Conservation (phyloP, 2,113 vertebrate genomes). For the Vulpes ferrilata region DNA sequence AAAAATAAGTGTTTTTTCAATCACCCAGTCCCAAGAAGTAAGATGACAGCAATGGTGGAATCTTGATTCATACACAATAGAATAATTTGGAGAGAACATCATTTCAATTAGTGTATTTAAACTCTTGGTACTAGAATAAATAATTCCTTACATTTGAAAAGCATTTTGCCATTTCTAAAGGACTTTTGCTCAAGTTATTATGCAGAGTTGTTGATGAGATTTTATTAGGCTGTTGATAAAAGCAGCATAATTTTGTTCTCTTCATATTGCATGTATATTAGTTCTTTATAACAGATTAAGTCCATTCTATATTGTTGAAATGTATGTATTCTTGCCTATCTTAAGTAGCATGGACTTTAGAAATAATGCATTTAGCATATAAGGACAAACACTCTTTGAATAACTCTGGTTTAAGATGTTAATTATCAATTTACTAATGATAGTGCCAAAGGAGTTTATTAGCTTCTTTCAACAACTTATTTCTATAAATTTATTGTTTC, state of each 20-base stretch:
- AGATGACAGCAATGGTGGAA: background rate
- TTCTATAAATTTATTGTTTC: conserved; percentile 4
- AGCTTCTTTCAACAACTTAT: background rate
- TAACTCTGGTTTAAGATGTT: background rate
- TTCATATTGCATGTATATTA: background rate
- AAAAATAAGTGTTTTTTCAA: conserved; percentile 41
- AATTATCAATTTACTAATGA: background rate
- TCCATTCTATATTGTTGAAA: background rate
- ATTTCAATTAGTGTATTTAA: conserved; percentile 10
- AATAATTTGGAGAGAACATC: conserved; percentile 47
- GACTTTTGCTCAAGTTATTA: conserved; percentile 18
- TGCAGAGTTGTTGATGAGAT: conserved; percentile 7
- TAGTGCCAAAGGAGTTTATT: background rate
- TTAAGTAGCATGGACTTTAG: background rate
- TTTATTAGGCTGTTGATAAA: conserved; percentile 45
- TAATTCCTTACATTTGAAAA: conserved; percentile 42
- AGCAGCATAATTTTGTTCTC: conserved; percentile 35
- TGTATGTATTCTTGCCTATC: background rate
- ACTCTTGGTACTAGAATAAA: background rate
- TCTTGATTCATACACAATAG: background rate
- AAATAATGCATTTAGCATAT: background rate
- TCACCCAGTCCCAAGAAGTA: background rate
- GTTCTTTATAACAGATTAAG: background rate
- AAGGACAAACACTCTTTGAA: background rate
- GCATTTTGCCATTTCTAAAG: background rate